A percentile compares a stretch with the other conserved stretches of the same genome.
Evolutionary conservation across 2,888 invertebrate species (phyloP).

Genomic region (Lypha dubia): DNA sequence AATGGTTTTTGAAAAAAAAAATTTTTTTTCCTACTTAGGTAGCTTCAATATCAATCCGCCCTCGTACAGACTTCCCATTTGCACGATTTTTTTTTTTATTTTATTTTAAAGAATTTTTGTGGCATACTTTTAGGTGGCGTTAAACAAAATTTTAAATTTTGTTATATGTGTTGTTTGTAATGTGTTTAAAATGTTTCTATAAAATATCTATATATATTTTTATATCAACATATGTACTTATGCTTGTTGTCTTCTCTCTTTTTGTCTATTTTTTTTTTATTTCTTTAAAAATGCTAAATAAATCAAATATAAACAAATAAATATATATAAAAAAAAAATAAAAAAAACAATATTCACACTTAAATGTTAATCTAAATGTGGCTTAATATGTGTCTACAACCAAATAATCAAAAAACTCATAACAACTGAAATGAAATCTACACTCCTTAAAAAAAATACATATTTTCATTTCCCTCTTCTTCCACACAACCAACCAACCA

Average conservation of each 20-base stretch:
- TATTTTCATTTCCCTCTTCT: constrained; percentile 35
- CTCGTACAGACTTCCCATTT: constrained; percentile 2
- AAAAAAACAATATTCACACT: constrained; percentile 3
- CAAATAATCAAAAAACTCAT: constrained; percentile 20
- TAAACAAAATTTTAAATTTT: constrained; percentile 37
- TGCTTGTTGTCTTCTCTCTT: constrained; percentile 81
- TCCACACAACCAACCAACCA: constrained; percentile 3
- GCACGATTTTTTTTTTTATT: not conserved
- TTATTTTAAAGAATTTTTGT: constrained; percentile 52
- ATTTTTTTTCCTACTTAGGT: no score
- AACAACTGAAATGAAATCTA: constrained; percentile 19
- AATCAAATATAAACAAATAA: constrained; percentile 55
- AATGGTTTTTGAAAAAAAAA: no score
- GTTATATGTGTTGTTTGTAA: constrained; percentile 35
- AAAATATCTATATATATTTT: constrained; percentile 24
- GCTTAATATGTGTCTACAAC: constrained; percentile 18
- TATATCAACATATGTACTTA: constrained; percentile 75
- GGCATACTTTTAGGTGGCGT: constrained; percentile 70
- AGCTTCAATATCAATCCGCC: no score
- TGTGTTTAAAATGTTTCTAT: constrained; percentile 23
- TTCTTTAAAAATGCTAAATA: constrained; percentile 52
- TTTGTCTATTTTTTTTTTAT: constrained; percentile 77
- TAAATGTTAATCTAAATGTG: constrained; percentile 52
- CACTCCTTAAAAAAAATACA: not conserved
- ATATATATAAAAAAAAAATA: constrained; percentile 12